Evolutionary conservation across 2,797 vertebrate species (phyloP), one percentile per base, ranked within the genome.

Genomic region (Notolepis coatsorum): DNA sequence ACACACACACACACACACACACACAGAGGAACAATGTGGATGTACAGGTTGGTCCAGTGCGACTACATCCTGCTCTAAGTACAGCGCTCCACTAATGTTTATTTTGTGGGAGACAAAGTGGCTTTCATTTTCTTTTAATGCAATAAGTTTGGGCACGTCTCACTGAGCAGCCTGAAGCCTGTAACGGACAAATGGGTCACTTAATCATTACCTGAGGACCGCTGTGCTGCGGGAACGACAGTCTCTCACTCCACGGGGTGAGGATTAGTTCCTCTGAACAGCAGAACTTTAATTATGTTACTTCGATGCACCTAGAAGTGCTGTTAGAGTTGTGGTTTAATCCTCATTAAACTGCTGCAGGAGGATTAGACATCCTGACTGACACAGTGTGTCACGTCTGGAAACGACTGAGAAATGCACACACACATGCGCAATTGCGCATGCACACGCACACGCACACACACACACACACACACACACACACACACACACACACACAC

Each of bases 201-300:
- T 28, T 58, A 47, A 62, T 52, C 49, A 66, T 20, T 30, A 54
- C 49, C 62, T 73, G 50, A 53, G 56, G 81, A 73, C 47, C 8
- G 38, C 60, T 54, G 49, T 38, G 38, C 60, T 54, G 49, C 39
- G 61, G 37, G 38, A 30, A 51, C 31, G 43, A 72, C 39, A 39
- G 53, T 2, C n/a, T n/a, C n/a, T n/a, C n/a, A n/a, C n/a, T n/a
- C n/a, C n/a, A 1, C 47, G 65, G 59, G 18, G 28, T 48, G 52
- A 74, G 63, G 80, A 88, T 78, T 85, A 82, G 65, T 64, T 80
- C 52, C 58, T 39, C 65, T 68, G 65, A 81, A 80, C 77, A 76
- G 50, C 58, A 77, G 63, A 85, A 77, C 62, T 73, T n/a, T 84
- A 83, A 88, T 88, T 86, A 83, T 3, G 28, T 28, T 35, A 50